Evolutionary conservation across 2,888 invertebrate species (phyloP), one percentile per base, ranked within the genome.

Genomic region (Zaprionus bogoriensis): DNA sequence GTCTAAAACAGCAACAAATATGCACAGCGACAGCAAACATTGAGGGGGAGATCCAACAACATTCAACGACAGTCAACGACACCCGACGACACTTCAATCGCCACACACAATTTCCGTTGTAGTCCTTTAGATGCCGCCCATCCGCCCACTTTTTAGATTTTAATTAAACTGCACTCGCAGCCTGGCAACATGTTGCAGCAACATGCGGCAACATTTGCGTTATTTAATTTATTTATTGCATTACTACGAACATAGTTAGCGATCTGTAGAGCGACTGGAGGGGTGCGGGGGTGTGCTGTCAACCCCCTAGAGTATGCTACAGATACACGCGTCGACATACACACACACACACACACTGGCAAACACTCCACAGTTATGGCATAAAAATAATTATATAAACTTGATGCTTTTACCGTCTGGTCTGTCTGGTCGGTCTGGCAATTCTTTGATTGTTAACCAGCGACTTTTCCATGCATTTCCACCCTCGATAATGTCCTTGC

Each of bases 331-430:
- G 32, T 10, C 39, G 59, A 19, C 67, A 51, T 39, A 48, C 46
- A 39, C 66, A 64, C 32, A 14, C 32, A 32, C 32, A 32, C 38
- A 39, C 38, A 39, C 38, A 9, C 60, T 14, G 14, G 6, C 50
- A 42, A 58, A 51, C 44, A 63, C 53, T 59, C 64, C 54, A 50
- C 62, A 60, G 64, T 61, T 78, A 76, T 74, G 77, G 80, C 73
- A 80, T 73, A 77, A 68, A 87, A 80, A 87, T 87, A 85, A 87
- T 87, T 87, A 85, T 62, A 85, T 79, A 73, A 85, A 79, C 80
- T 80, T 75, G 73, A 85, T 75, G 77, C 61, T 60, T 64, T 64
- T 69, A 67, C 57, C 77, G 75, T 68, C 82, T n/a, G n/a, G n/a
- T n/a, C n/a, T n/a, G n/a, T n/a, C n/a, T n/a, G n/a, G n/a, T n/a